Base-by-base conservation (phyloP, 2,797 vertebrate species). In the Notolepis coatsorum region DNA sequence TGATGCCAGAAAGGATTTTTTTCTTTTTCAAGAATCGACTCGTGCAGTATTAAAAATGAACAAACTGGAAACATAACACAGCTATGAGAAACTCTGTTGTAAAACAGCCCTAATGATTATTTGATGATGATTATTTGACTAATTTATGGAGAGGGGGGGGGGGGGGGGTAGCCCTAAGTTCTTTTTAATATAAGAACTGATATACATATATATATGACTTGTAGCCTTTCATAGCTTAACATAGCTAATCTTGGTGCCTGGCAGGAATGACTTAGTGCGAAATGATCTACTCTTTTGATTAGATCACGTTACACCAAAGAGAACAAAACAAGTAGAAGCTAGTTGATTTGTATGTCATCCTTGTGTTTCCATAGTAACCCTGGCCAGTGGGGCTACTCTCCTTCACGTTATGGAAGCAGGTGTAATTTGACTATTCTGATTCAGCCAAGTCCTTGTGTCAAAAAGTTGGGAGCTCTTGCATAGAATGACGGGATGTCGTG, bases 281-380 rank as follows among this genome's bases (percentile, higher is more conserved):
- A 41, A 70, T 57, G 68, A 76, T 86, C 77, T 69, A 65, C 67
- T 47, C 60, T 73, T 49, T 65, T 69, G 49, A 71, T n/a, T 67
- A 59, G 82, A 78, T 86, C 80, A 79, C 28, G 12, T 84, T 80
- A 89, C 88, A 90, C 92, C 90, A 92, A 93, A 93, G 91, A 91
- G 66, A 79, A 79, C 65, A n/a, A 46, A 30, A 53, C 55, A 49
- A 68, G 17, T 75, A 72, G 71, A 71, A 55, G 46, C 23, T 65
- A 63, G 61, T 17, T 66, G 48, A 64, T 55, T 67, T 38, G 48
- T 54, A 54, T 67, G 38, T 48, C 45, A 62, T 61, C 30, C 20
- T 30, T 60, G 54, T 60, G 41, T 31, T 39, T 41, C 25, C 50
- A 56, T 50, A 20, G 56, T 25, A 13, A 21, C 27, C 53, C 41